Base-by-base conservation (phyloP, 2,888 invertebrate species). In the Pyrgus malvae region DNA sequence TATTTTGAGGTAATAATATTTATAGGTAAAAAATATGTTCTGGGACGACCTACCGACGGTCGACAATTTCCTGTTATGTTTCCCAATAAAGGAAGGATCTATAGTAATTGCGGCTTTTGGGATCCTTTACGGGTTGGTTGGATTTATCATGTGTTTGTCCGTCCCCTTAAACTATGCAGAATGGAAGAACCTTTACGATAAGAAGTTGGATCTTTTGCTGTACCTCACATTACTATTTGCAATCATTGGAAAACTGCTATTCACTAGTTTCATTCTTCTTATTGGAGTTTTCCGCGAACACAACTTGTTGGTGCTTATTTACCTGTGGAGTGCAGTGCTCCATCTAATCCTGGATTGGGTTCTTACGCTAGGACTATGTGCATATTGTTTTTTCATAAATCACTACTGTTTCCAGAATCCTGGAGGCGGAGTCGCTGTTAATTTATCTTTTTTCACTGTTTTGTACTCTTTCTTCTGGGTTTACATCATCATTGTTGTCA, bases 331-430 rank as follows among this genome's bases (percentile, higher is more conserved):
- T 31, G 54, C 61, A 1, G 6, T 67, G 0, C 11, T 64, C 2
- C 71, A 77, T 57, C 2, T 76, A 1, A 12, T 59, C 16, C 35
- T 71, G 0, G 65, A 69, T 25, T 70, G 68, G 65, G 0, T 70
- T 0, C 48, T 67, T 2, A 65, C 64, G 17, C 2, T 69, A 3
- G 46, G 35, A 1, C 37, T 66, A 0, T 62, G 62, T 19, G 12
- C 64, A 0, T 72, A 72, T 45, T 76, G 77, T 51, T 6, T 63
- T 3, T 63, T 65, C 40, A 48, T 64, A 1, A 54, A 54, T n/a
- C 58, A 65, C 4, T 48, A 33, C 5, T 75, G 75, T 55, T 76
- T 76, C 23, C 57, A 65, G 55, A 60, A 53, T 0, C 60, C 65
- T 5, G 69, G 72, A 0, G 17, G 60, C 0, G 67, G 61, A 2